Evolutionary conservation across 2,113 vertebrate species (phyloP).

Genomic region (Triplophysa siluroides): DNA sequence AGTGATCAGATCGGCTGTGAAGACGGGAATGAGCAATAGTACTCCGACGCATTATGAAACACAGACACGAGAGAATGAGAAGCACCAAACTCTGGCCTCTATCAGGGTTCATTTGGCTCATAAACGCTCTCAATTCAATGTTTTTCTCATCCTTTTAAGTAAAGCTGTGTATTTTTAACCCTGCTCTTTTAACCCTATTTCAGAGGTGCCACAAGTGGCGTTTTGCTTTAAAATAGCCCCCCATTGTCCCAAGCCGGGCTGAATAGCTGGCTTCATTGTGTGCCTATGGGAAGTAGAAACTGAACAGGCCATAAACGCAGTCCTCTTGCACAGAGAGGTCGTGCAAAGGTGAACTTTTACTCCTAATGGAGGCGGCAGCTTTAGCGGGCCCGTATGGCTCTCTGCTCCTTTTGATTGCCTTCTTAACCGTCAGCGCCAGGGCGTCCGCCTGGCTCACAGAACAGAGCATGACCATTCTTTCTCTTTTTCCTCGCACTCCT

Average conservation of each 20-base stretch:
- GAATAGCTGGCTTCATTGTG: constrained; percentile 76
- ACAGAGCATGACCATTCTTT: constrained; percentile 61
- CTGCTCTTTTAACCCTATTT: constrained; percentile 52
- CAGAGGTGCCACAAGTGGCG: constrained; percentile 63
- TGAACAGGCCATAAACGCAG: constrained; percentile 73
- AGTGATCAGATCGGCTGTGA: constrained; percentile 76
- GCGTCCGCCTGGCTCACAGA: constrained; percentile 68
- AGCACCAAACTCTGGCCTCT: constrained; percentile 41
- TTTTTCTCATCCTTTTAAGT: constrained; percentile 15
- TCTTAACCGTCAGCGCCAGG: constrained; percentile 64
- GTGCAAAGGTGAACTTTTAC: constrained; percentile 72
- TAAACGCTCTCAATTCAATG: constrained; percentile 28
- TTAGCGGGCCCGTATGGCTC: constrained; percentile 47
- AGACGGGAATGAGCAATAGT: constrained; percentile 41
- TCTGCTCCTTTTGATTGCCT: constrained; percentile 57
- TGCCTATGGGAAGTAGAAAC: constrained; percentile 71
- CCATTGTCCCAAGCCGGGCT: constrained; percentile 66
- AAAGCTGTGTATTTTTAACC: constrained; percentile 46
- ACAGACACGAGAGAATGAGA: constrained; percentile 26
- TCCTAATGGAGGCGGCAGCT: constrained; percentile 59
- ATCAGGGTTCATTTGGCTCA: constrained; percentile 41
- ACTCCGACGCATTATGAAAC: constrained; percentile 33
- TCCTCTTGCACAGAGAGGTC: constrained; percentile 71
- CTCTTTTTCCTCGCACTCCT: constrained; percentile 44
- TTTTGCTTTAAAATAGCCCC: constrained; percentile 72